Evolutionary conservation across 2,113 vertebrate species (phyloP), one percentile per base, ranked within the genome.

Genomic region (Melanocharis versteri): DNA sequence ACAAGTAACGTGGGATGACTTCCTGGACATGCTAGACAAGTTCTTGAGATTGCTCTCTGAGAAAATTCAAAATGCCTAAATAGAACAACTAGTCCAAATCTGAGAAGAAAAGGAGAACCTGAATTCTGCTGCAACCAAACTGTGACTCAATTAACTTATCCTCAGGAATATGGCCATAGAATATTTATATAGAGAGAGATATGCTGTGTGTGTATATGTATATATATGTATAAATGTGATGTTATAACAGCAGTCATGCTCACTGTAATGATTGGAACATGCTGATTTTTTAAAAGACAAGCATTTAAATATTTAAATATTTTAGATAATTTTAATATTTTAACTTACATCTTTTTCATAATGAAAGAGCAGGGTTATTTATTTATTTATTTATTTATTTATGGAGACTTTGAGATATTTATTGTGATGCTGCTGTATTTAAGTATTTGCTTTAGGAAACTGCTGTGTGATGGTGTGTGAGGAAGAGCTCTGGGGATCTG

Each of bases 81-180:
- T 0, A 22, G 44, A 76, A 33, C 37, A 44, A 13, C 27, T 42
- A 14, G 14, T 15, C 15, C 60, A 42, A 77, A 71, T 10, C 28
- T 28, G 5, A 48, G 70, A 53, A n/a, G 61, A 82, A 76, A 71
- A 6, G 6, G 37, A 85, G 70, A 64, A 69, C 11, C 6, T 3
- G 3, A 88, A 86, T 50, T 72, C 75, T 85, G 62, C 42, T 64
- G 28, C 62, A 56, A 40, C 10, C 24, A 70, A 77, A 86, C 84
- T 92, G 90, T 95, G 86, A 95, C 16, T 65, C 4, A 22, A 33
- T 45, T 80, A 93, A 95, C 26, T 93, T 80, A 77, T 81, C n/a
- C 92, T 97, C 94, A 96, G 92, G 96, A 79, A 80, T 54, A 44
- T 30, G 5, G 6, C 14, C 24, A 24, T 31, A 70, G n/a, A 37